These are phyloP conservation scores for Diadema setosum DNA, from an alignment of 35 echinoderm and acorn worm genomes.

Conservation along the genomic window DNA sequence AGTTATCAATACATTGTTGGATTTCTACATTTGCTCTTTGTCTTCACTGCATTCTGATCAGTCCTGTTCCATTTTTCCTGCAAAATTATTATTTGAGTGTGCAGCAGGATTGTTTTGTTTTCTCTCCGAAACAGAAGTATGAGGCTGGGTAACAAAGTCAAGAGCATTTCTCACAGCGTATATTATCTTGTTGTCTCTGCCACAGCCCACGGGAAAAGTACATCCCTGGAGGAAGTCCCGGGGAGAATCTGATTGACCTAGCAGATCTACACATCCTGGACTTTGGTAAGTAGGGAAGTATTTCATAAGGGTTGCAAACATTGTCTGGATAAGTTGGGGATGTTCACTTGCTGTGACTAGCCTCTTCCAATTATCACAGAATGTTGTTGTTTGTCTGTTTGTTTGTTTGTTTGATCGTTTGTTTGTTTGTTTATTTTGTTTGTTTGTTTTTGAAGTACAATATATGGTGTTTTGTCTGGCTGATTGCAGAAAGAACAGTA, in stretches of 20 bases:
- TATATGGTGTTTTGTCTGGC: no score
- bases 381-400: no score
- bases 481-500: no score
- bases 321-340: no score
- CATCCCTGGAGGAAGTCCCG: background rate
- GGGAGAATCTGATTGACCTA: slow-evolving; percentile 61
- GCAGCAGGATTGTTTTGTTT: background rate
- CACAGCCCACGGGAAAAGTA: slow-evolving; percentile 33
- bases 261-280: slow-evolving; percentile 76
- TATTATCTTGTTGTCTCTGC: background rate
- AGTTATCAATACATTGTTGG: no score
- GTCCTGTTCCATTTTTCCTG: background rate
- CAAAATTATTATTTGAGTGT: background rate
- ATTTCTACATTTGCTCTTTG: no score
- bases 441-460: no score
- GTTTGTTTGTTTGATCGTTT: no score
- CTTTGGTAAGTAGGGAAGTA: slow-evolving; percentile 90
- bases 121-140: background rate
- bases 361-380: no score
- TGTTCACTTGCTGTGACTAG: no score
- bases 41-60: background rate
- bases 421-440: no score
- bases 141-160: background rate
- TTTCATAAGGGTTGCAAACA: no score
- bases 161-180: background rate